These are phyloP conservation scores for Ormyrus nitidulus DNA, from an alignment of 2,888 invertebrate species.

Conservation along the genomic window DNA sequence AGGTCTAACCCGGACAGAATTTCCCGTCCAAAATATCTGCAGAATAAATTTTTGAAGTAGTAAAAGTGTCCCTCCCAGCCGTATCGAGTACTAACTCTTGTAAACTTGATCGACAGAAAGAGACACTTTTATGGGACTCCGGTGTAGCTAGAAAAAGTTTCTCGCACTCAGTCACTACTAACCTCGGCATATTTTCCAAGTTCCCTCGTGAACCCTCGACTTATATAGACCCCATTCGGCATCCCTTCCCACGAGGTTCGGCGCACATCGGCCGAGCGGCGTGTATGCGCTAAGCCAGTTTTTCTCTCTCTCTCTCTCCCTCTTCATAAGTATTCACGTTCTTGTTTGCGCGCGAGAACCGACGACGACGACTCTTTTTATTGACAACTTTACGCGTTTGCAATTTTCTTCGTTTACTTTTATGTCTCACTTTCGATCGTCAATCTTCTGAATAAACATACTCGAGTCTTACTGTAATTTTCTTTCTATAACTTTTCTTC, in stretches of 20 bases:
- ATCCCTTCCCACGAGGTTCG: not conserved
- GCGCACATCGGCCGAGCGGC: too few relatives aligned
- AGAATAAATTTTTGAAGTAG: conserved; percentile 47
- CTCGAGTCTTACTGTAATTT: too few relatives aligned
- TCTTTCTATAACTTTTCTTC: too few relatives aligned
- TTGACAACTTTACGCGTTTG: too few relatives aligned
- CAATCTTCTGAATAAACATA: too few relatives aligned
- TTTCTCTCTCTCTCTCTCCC: conserved; percentile 4
- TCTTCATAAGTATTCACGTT: conserved; percentile 44
- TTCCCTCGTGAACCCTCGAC: conserved; percentile 14
- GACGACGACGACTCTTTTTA: too few relatives aligned
- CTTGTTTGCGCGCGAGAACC: conserved; percentile 27
- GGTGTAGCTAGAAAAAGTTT: conserved; percentile 35
- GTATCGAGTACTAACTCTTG: conserved; percentile 41
- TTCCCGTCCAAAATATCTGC: conserved; percentile 16
- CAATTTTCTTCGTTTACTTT: too few relatives aligned
- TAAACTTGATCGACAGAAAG: conserved; percentile 53
- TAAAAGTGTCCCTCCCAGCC: conserved; percentile 38
- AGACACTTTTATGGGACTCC: conserved; percentile 52
- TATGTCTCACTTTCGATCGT: too few relatives aligned
- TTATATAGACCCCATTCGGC: conserved; percentile 3
- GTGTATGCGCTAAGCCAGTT: not conserved
- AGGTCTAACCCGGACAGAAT: not conserved
- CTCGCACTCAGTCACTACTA: conserved; percentile 18
- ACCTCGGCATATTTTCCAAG: conserved; percentile 7